Evolutionary conservation across 2,888 invertebrate species (phyloP).

Genomic region (Volucella bombylans): DNA sequence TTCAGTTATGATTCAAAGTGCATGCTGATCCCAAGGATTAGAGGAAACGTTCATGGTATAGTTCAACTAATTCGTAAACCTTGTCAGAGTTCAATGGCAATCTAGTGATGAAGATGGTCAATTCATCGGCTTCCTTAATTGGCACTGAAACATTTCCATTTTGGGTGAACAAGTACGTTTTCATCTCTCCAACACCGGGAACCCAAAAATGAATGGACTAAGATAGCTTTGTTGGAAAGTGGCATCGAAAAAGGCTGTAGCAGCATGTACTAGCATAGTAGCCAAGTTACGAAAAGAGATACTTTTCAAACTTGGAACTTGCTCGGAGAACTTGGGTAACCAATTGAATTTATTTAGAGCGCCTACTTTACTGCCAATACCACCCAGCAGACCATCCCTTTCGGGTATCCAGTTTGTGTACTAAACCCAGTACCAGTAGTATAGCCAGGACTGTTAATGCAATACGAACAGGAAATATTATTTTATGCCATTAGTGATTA

Average conservation of each 20-base stretch:
- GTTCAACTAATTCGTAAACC: constrained; percentile 76
- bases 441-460: neutral
- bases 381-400: neutral
- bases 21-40: constrained; percentile 76
- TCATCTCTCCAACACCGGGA: constrained; percentile 35
- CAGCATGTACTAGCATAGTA: constrained; percentile 30
- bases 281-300: constrained; percentile 40
- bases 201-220: constrained; percentile 19
- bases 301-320: constrained; percentile 40
- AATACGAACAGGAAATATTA: too few relatives aligned
- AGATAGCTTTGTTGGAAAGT: constrained; percentile 39
- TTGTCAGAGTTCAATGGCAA: constrained; percentile 77
- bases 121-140: constrained; percentile 75
- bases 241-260: constrained; percentile 41
- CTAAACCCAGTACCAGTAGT: neutral
- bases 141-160: too few relatives aligned
- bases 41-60: constrained; percentile 77
- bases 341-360: constrained; percentile 13
- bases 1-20: constrained; percentile 79
- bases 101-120: constrained; percentile 79
- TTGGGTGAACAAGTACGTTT: neutral
- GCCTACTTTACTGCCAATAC: neutral
- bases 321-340: neutral
- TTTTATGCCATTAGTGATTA: too few relatives aligned
- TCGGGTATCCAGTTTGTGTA: constrained; percentile 13